Conservation (phyloP, 2,113 vertebrate species). For the Elephantulus edwardii region DNA sequence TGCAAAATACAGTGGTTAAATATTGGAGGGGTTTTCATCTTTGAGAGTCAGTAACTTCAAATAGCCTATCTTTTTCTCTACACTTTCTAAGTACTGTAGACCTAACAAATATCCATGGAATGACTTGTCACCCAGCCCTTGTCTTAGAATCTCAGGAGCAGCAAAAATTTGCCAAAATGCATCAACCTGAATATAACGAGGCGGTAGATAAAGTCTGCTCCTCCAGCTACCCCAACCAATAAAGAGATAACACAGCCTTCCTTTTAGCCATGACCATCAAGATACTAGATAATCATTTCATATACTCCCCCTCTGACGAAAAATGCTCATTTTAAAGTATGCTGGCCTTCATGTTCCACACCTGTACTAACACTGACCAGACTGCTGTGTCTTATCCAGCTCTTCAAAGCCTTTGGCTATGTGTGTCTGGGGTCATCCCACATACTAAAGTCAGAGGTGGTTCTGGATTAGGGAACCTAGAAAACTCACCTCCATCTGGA, state of each 20-base stretch:
- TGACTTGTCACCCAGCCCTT: background rate
- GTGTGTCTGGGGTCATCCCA: background rate
- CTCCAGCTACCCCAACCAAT: background rate
- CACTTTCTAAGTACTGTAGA: background rate
- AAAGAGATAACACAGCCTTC: background rate
- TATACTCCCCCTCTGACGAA: background rate
- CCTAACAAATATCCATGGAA: background rate
- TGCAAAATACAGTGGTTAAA: background rate
- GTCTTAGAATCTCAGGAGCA: background rate
- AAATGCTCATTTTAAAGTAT: background rate
- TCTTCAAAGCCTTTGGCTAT: background rate
- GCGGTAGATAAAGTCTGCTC: background rate
- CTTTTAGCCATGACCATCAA: background rate
- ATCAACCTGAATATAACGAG: background rate
- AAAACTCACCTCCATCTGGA: slow-evolving; percentile 1
- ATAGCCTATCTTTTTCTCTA: background rate
- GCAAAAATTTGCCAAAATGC: background rate
- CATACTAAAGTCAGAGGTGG: background rate
- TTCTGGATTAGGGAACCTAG: background rate
- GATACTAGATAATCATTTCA: background rate
- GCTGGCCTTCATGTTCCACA: background rate
- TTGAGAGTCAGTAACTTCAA: background rate
- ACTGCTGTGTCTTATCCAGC: background rate
- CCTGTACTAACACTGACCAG: background rate
- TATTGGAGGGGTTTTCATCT: background rate